Evolutionary conservation across 1,140 invertebrate species (phyloP).

Genomic region (Steinernema feltiae): DNA sequence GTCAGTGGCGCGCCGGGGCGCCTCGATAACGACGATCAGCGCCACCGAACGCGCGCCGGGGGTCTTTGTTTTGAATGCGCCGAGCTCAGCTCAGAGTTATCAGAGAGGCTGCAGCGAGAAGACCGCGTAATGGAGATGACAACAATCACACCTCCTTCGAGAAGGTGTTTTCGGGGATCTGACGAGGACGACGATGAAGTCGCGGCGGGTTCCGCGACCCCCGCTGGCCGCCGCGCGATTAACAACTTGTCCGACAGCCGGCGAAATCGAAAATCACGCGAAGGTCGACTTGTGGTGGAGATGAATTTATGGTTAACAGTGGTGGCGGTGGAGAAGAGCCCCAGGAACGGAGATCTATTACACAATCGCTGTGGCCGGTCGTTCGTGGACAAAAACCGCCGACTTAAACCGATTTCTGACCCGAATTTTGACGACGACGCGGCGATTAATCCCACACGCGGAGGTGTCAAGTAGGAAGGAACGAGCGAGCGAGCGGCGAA

Average conservation of each 20-base stretch:
- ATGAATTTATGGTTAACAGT: conserved; percentile 2
- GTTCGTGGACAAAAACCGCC: not conserved
- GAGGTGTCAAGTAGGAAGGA: not conserved
- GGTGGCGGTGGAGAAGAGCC: not conserved
- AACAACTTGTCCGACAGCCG: not conserved
- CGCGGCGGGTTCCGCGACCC: not conserved
- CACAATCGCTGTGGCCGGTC: not conserved
- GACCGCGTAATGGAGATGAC: too few species aligned
- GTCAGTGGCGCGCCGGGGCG: too few species aligned
- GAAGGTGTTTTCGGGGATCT: not conserved
- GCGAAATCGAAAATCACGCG: not conserved
- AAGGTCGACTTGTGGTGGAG: not conserved
- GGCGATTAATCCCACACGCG: conserved; percentile 1
- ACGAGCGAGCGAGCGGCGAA: not conserved
- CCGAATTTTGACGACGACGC: not conserved
- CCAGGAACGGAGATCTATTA: conserved; percentile 4
- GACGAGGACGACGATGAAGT: not conserved
- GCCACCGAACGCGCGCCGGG: too few species aligned
- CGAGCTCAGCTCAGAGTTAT: too few species aligned
- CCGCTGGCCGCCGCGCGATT: not conserved
- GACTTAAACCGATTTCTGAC: conserved; percentile 4
- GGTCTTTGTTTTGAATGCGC: too few species aligned
- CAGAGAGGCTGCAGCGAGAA: too few species aligned
- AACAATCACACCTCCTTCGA: too few species aligned
- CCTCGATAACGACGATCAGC: too few species aligned